A percentile compares a stretch with the other conserved stretches of the same genome.
phyloP scores from a whole-genome alignment of 2,113 vertebrate genomes.

The Actenoides lindsayi region DNA sequence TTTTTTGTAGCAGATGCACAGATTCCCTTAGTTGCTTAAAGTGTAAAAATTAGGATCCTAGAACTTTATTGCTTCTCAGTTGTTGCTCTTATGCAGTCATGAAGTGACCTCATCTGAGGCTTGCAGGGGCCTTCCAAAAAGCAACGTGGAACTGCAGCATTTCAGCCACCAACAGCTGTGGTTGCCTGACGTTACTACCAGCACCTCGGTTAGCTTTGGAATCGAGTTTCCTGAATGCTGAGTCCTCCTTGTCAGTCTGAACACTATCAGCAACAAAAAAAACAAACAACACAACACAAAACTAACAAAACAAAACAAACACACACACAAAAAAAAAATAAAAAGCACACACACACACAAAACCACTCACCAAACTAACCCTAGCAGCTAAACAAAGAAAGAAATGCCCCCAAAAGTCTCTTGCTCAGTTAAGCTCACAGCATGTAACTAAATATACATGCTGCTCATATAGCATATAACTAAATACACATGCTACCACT shows the following conservation, averaged over 20 bases:
- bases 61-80: not conserved
- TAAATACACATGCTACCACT: not conserved
- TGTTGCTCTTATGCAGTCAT: not conserved
- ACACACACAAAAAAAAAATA: too few relatives aligned
- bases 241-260: not conserved
- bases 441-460: not conserved
- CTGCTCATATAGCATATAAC: not conserved
- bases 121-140: not conserved
- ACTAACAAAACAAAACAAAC: not conserved
- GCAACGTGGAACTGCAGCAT: not conserved
- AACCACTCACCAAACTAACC: not conserved
- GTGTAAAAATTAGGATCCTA: not conserved
- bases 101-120: not conserved
- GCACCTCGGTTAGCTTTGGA: not conserved
- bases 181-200: not conserved
- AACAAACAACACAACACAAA: too few relatives aligned
- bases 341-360: too few relatives aligned
- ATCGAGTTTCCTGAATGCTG: not conserved
- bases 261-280: not conserved
- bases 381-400: not conserved
- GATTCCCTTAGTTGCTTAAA: not conserved
- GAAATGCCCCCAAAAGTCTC: not conserved
- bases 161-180: not conserved
- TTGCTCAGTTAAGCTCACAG: not conserved
- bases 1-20: not conserved